A percentile compares a stretch with the other conserved stretches of the same genome.
These are phyloP conservation scores for Zygothrica quintamaculata DNA, from an alignment of 2,888 invertebrate genomes.

Conservation along the genomic window DNA sequence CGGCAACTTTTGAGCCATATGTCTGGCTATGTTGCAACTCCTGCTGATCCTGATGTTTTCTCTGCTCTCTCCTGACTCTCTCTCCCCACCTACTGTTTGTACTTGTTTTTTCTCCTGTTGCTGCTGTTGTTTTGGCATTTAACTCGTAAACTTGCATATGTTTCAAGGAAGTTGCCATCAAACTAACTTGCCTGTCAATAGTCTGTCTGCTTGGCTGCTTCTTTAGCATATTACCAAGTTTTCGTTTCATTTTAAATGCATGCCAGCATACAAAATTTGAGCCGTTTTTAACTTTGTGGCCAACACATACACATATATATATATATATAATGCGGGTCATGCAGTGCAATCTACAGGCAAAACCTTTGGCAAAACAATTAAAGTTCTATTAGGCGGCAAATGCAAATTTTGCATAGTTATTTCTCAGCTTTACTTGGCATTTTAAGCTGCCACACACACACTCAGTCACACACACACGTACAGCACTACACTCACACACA, in stretches of 20 bases:
- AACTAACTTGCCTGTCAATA: constrained; percentile 38
- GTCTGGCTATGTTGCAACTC: constrained; percentile 46
- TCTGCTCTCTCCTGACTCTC: not conserved
- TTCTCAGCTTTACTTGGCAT: constrained; percentile 35
- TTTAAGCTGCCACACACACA: constrained; percentile 41
- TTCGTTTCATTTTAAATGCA: constrained; percentile 15
- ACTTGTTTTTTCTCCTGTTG: constrained; percentile 10
- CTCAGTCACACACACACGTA: constrained; percentile 21
- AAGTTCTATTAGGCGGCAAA: constrained; percentile 77
- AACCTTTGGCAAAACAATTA: constrained; percentile 62
- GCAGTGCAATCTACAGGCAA: constrained; percentile 14
- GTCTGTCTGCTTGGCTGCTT: constrained; percentile 12
- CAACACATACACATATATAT: not conserved
- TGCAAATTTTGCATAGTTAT: constrained; percentile 58
- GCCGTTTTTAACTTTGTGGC: constrained; percentile 29
- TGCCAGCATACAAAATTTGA: constrained; percentile 20
- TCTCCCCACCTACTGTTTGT: constrained; percentile 4
- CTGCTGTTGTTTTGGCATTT: constrained; percentile 37
- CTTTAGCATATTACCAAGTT: constrained; percentile 15
- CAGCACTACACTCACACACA: no score
- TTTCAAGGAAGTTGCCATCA: constrained; percentile 19
- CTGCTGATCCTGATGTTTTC: not conserved
- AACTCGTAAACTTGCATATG: constrained; percentile 56
- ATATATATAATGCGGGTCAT: not conserved
- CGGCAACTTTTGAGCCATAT: constrained; percentile 41